Evolutionary conservation across 2,113 vertebrate genomes (phyloP), one percentile per base, ranked within the genome.

Genomic region (Hydrolagus affinis): DNA sequence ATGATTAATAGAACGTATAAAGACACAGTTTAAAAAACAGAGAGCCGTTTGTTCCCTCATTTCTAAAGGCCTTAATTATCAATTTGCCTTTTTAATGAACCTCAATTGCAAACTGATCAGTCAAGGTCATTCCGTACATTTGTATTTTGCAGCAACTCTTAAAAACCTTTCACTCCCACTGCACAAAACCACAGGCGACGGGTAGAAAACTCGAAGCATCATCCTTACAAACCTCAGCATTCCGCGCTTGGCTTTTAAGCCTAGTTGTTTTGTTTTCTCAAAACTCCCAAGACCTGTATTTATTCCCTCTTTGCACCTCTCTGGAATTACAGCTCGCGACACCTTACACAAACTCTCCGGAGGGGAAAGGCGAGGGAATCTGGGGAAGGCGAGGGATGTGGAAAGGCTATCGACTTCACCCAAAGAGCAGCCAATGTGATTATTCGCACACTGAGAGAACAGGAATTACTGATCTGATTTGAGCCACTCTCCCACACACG

Each of bases 1-100:
- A 83, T 21, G 15, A 83, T 83, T 32, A 66, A 83, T 83, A 28
- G 25, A 83, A 83, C 10, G 21, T 32, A 83, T 28, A 62, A 80
- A 62, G 12, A 78, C 7, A 78, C 10, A 78, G 21, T 60, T 44
- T 17, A 64, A 44, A 44, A 12, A 23, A n/a, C n/a, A n/a, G n/a
- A n/a, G n/a, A 60, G n/a, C 28, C 12, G 66, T 83, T 64, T 19
- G 1, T 19, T 66, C 19, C 17, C 64, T 83, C n/a, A 70, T 28
- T 25, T 62, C 60, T 59, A n/a, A 83, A 1, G 62, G 62, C n/a
- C n/a, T 83, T 83, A 14, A 83, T 83, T 80, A 60, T 25, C 21
- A 11, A 11, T 78, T 15, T 76, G 74, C 57, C 74, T 80, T 30
- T 66, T 30, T 66, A 32, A 68, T 83, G 14, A 19, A 44, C 44